These are phyloP conservation scores for Elysia crispata DNA, from an alignment of 2,888 invertebrate genomes.

Conservation along the genomic window DNA sequence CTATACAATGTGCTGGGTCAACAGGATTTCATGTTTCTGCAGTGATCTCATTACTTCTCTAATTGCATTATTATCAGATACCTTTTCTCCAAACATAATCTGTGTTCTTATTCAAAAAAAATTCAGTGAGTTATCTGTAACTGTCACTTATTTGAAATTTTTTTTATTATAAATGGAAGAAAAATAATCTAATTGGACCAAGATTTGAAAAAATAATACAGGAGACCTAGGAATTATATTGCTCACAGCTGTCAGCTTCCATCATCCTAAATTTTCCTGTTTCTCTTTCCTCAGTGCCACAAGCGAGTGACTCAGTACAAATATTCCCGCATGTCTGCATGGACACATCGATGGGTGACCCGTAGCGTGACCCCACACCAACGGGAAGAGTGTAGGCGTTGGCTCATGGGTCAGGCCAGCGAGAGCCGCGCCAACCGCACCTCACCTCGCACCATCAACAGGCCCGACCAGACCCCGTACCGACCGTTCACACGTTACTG, in stretches of 20 bases:
- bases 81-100: no score
- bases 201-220: not conserved
- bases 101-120: no score
- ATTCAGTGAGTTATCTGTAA: no score
- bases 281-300: conserved; percentile 47
- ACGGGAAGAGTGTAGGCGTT: conserved; percentile 37
- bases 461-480: conserved; percentile 42
- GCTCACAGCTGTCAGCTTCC: not conserved
- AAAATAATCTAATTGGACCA: not conserved
- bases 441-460: conserved; percentile 33
- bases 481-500: conserved; percentile 39
- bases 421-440: conserved; percentile 47
- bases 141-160: no score
- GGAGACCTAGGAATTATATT: no score
- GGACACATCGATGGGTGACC: conserved; percentile 37
- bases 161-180: not conserved
- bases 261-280: not conserved
- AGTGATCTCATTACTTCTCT: no score
- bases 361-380: conserved; percentile 36
- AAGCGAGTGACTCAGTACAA: conserved; percentile 46
- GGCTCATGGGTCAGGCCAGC: conserved; percentile 42
- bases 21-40: no score
- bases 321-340: conserved; percentile 25
- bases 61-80: no score
- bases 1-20: no score